These are phyloP conservation scores for Apogon hyalosoma DNA, from an alignment of 2,797 vertebrate species.

Conservation along the genomic window DNA sequence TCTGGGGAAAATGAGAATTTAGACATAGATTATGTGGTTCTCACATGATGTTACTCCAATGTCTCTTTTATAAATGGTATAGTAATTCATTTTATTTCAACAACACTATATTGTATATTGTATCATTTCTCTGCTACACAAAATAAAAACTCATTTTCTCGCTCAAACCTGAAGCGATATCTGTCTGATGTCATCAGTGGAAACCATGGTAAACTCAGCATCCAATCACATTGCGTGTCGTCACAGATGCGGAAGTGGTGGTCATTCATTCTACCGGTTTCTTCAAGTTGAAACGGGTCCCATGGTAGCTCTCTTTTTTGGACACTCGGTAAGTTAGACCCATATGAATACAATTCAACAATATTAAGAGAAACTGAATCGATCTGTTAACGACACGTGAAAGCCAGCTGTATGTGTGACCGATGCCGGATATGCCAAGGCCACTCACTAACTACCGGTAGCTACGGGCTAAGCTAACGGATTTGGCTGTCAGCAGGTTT, in stretches of 20 bases:
- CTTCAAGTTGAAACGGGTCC: slow-evolving; percentile 53
- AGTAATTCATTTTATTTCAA: too few species aligned
- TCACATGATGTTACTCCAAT: too few species aligned
- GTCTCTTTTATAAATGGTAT: too few species aligned
- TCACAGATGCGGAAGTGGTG: slow-evolving; percentile 68
- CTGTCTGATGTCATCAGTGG: too few species aligned
- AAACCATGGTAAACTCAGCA: too few species aligned
- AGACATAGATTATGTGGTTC: too few species aligned
- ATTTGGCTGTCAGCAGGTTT: slow-evolving; percentile 50
- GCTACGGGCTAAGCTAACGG: slow-evolving; percentile 69
- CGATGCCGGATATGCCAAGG: slow-evolving; percentile 15
- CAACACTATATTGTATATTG: too few species aligned
- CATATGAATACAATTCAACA: rapidly evolving
- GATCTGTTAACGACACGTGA: rapidly evolving
- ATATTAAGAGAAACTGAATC: rapidly evolving
- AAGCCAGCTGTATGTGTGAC: not conserved
- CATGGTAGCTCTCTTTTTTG: slow-evolving; percentile 59
- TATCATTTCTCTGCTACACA: too few species aligned
- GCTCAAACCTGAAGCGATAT: too few species aligned
- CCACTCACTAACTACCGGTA: slow-evolving; percentile 25
- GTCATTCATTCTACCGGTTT: slow-evolving; percentile 65
- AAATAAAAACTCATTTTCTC: too few species aligned
- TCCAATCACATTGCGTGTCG: not conserved
- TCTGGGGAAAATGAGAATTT: too few species aligned
- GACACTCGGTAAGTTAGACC: slow-evolving; percentile 58